Evolutionary conservation across 2,888 invertebrate species (phyloP).

Genomic region (Glyphotaelius pellucidus): DNA sequence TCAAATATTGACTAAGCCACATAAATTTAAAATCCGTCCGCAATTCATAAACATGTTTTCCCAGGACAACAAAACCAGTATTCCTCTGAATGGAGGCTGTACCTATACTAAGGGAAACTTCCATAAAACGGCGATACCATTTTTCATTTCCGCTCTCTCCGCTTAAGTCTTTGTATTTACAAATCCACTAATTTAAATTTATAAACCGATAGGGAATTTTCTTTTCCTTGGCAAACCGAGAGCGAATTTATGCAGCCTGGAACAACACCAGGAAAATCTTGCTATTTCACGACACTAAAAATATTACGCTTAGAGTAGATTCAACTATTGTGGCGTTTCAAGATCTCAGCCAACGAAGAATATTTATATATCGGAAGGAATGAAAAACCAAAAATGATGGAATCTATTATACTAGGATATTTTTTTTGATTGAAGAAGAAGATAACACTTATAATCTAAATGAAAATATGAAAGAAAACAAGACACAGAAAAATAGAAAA

Average conservation of each 20-base stretch:
- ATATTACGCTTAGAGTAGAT: background rate
- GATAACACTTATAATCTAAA: no score
- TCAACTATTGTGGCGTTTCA: background rate
- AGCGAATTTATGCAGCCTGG: slow-evolving; percentile 62
- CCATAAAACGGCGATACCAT: slow-evolving; percentile 20
- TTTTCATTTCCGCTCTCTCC: slow-evolving; percentile 51
- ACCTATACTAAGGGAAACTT: background rate
- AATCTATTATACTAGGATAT: no score
- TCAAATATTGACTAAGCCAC: background rate
- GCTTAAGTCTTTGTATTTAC: slow-evolving; percentile 38
- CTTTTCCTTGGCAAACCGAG: slow-evolving; percentile 41
- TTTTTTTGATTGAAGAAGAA: no score
- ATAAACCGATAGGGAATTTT: slow-evolving; percentile 52
- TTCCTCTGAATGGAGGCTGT: background rate
- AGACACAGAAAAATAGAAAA: no score
- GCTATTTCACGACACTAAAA: slow-evolving; percentile 41
- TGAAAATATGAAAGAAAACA: no score
- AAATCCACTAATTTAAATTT: slow-evolving; percentile 57
- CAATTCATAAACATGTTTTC: background rate
- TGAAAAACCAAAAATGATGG: background rate
- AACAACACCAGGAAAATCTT: slow-evolving; percentile 58
- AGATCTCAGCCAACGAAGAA: background rate
- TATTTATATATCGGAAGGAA: background rate
- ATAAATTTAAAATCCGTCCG: background rate
- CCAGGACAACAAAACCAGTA: slow-evolving; percentile 3